phyloP scores from a whole-genome alignment of 2,888 invertebrate species.

The Embidobia sp. region DNA sequence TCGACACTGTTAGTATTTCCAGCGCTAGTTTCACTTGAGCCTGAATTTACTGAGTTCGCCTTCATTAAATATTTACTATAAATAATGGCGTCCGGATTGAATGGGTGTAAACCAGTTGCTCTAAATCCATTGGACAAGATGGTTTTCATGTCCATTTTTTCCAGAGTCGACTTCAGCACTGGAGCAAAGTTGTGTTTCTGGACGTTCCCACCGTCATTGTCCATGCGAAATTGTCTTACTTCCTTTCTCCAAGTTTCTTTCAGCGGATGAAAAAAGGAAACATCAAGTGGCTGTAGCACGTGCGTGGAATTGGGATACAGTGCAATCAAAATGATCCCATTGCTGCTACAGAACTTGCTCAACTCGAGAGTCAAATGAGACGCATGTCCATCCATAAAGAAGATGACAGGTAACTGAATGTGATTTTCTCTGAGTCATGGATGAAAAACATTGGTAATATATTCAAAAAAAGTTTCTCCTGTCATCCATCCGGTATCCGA shows the following conservation, averaged over 20 bases:
- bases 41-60: not conserved
- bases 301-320: slow-evolving; percentile 78
- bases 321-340: slow-evolving; percentile 75
- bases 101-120: slow-evolving; percentile 52
- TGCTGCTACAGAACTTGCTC: slow-evolving; percentile 76
- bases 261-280: slow-evolving; percentile 75
- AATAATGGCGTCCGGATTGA: slow-evolving; percentile 49
- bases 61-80: slow-evolving; percentile 22
- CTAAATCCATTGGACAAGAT: slow-evolving; percentile 47
- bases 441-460: slow-evolving; percentile 76
- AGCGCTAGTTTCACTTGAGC: too few relatives aligned
- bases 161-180: slow-evolving; percentile 19
- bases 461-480: slow-evolving; percentile 78
- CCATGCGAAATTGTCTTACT: slow-evolving; percentile 40
- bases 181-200: slow-evolving; percentile 34
- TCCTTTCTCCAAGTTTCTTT: slow-evolving; percentile 73
- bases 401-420: slow-evolving; percentile 74
- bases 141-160: slow-evolving; percentile 19
- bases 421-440: slow-evolving; percentile 75
- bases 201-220: slow-evolving; percentile 45
- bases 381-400: slow-evolving; percentile 79
- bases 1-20: slow-evolving; percentile 8
- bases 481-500: slow-evolving; percentile 81
- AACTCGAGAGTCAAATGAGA: slow-evolving; percentile 77
- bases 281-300: slow-evolving; percentile 78